Conservation (phyloP, 2,888 invertebrate genomes). For the Cacoxenus indagator region DNA sequence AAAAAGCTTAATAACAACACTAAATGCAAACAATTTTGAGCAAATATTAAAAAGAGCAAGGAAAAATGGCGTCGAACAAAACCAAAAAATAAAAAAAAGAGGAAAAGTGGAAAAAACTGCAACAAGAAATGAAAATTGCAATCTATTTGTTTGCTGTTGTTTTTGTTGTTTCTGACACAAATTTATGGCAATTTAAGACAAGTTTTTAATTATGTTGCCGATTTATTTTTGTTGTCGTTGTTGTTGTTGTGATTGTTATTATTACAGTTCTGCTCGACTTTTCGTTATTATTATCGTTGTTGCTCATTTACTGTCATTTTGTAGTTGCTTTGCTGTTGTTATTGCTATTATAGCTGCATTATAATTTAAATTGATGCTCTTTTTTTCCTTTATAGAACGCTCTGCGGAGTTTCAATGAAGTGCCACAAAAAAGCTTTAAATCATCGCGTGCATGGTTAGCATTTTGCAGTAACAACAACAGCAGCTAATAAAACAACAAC, state of each 20-base stretch:
- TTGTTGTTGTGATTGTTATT: constrained; percentile 24
- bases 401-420: constrained; percentile 56
- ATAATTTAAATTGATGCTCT: constrained; percentile 48
- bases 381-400: constrained; percentile 38
- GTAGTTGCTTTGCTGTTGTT: constrained; percentile 23
- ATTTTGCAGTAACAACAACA: constrained; percentile 29
- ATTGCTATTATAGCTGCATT: constrained; percentile 42
- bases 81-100: background rate
- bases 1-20: constrained; percentile 33
- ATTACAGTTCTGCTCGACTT: constrained; percentile 10
- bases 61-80: constrained; percentile 14
- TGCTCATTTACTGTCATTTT: constrained; percentile 21
- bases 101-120: constrained; percentile 10
- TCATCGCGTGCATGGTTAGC: constrained; percentile 60
- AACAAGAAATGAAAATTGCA: constrained; percentile 46
- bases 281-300: constrained; percentile 21
- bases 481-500: too few relatives aligned
- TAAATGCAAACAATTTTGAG: constrained; percentile 13
- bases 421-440: constrained; percentile 58
- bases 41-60: constrained; percentile 47
- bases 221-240: constrained; percentile 27
- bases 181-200: constrained; percentile 66
- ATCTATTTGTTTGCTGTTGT: constrained; percentile 43
- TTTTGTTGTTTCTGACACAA: constrained; percentile 54
- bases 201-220: constrained; percentile 61